Evolutionary conservation across 2,888 invertebrate genomes (phyloP).

Genomic region (Willowsia nigromaculata): DNA sequence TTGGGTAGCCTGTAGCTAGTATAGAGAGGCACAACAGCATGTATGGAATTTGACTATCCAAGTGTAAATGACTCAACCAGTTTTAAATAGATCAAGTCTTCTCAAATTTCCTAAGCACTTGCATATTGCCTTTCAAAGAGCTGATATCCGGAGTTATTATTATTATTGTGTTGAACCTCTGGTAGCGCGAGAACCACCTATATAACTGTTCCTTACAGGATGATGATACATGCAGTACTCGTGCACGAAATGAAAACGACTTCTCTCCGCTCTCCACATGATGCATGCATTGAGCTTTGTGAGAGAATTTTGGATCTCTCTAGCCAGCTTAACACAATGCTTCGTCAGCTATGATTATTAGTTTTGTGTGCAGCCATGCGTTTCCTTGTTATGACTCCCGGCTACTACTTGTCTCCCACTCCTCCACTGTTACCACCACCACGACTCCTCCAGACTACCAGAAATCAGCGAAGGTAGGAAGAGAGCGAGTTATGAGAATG

Average conservation of each 20-base stretch:
- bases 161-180: not conserved
- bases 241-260: not conserved
- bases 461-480: constrained; percentile 44
- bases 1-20: no score
- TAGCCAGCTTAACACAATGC: constrained; percentile 38
- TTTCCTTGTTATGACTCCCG: constrained; percentile 57
- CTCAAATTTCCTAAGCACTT: constrained; percentile 31
- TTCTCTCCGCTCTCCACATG: not conserved
- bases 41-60: not conserved
- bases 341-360: constrained; percentile 66
- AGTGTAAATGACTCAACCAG: constrained; percentile 30
- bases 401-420: constrained; percentile 42
- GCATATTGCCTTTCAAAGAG: constrained; percentile 9
- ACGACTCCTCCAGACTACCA: not conserved
- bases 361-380: constrained; percentile 57
- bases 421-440: no score
- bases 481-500: not conserved
- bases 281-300: not conserved
- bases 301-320: constrained; percentile 6
- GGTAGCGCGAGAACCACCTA: not conserved
- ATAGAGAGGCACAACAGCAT: no score
- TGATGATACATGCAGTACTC: not conserved
- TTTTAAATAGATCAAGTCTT: constrained; percentile 31
- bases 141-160: constrained; percentile 23
- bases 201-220: not conserved